A percentile compares a stretch with the other conserved stretches of the same genome.
Evolutionary conservation across 2,888 invertebrate genomes (phyloP).

Genomic region (Elysia crispata): DNA sequence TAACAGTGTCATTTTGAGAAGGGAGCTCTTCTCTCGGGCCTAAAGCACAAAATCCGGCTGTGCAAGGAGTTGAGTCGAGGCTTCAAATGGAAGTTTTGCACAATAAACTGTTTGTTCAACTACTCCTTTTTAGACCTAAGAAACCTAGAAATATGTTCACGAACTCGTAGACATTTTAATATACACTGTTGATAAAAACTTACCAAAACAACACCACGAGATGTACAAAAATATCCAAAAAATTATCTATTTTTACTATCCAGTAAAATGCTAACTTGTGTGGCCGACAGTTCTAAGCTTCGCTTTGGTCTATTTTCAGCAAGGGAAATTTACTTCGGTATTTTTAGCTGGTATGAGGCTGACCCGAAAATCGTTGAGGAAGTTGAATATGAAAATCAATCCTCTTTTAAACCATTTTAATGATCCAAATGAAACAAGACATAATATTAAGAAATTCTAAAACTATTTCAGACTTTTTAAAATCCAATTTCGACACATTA

Average conservation of each 20-base stretch:
- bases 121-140: too few relatives aligned
- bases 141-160: too few relatives aligned
- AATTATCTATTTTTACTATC: conserved; percentile 75
- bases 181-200: conserved; percentile 50
- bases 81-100: background rate
- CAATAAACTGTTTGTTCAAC: too few relatives aligned
- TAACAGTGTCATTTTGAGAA: background rate
- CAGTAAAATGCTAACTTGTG: conserved; percentile 66
- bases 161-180: too few relatives aligned
- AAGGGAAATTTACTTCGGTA: conserved; percentile 68
- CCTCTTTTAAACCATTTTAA: background rate
- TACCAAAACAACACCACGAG: conserved; percentile 63
- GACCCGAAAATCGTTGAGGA: background rate
- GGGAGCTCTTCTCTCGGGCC: background rate
- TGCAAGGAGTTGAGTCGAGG: background rate
- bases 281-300: conserved; percentile 62
- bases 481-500: background rate
- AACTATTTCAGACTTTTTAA: background rate
- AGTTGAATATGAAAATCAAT: background rate
- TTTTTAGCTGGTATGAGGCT: conserved; percentile 57
- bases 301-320: conserved; percentile 67
- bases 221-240: conserved; percentile 66
- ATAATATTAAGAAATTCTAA: background rate
- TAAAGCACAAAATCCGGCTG: background rate
- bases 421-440: background rate